These are phyloP conservation scores for Sturnira hondurensis DNA, from an alignment of 2,113 vertebrate genomes.

Conservation along the genomic window DNA sequence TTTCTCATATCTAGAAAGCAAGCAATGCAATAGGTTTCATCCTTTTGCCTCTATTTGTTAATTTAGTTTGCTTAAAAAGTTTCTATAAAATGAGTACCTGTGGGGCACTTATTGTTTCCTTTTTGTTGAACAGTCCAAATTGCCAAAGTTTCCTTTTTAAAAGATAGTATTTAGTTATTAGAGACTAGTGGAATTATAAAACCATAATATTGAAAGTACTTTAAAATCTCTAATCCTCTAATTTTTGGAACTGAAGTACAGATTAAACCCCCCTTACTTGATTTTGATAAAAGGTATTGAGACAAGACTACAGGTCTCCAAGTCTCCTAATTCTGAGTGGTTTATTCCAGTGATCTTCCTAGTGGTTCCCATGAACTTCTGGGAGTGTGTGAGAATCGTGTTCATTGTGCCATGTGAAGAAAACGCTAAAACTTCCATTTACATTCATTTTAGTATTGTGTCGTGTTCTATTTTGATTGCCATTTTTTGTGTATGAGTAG, in stretches of 20 bases:
- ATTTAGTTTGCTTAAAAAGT: conserved; percentile 14
- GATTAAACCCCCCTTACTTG: background rate
- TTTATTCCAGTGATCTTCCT: background rate
- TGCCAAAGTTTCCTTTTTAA: background rate
- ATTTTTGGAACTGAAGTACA: background rate
- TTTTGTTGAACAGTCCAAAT: background rate
- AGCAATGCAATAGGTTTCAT: background rate
- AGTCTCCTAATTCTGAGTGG: background rate
- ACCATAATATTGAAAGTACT: background rate
- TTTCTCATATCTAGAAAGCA: conserved; percentile 23
- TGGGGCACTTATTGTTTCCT: background rate
- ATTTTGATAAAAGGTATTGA: background rate
- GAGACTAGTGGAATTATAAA: background rate
- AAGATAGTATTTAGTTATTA: background rate
- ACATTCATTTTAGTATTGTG: background rate
- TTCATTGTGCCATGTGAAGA: background rate
- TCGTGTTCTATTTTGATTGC: background rate
- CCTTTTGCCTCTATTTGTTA: background rate
- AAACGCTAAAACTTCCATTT: background rate
- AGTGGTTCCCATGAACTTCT: background rate
- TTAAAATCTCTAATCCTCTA: background rate
- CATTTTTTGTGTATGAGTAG: background rate
- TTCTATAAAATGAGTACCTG: background rate
- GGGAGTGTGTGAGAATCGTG: background rate
- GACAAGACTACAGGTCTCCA: background rate